Percentiles rank a stretch among this genome's conserved stretches.
phyloP scores from a whole-genome alignment of 2,888 invertebrate genomes.

The Himalopsyche japonica region DNA sequence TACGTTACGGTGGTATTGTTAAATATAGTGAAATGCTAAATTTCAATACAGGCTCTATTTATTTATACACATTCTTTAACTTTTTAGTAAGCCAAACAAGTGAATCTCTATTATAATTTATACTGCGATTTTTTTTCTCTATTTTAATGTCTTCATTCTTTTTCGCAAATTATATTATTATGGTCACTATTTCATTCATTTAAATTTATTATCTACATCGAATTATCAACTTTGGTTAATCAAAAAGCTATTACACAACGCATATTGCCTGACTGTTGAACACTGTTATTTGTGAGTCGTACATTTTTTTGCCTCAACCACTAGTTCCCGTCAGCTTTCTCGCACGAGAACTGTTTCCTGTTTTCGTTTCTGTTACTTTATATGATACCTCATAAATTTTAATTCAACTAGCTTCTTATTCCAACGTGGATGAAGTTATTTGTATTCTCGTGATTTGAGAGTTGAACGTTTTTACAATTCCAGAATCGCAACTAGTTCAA shows the following conservation, averaged over 20 bases:
- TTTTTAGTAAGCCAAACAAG: too few relatives aligned
- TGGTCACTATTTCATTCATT: too few relatives aligned
- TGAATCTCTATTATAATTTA: too few relatives aligned
- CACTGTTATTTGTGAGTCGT: conserved; percentile 16
- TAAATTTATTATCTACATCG: too few relatives aligned
- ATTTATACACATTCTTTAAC: too few relatives aligned
- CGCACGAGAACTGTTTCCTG: conserved; percentile 27
- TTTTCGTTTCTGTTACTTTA: conserved; percentile 8
- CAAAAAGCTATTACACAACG: too few relatives aligned
- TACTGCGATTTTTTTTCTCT: too few relatives aligned
- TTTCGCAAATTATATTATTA: too few relatives aligned
- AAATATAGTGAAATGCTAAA: too few relatives aligned
- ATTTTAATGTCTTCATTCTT: too few relatives aligned
- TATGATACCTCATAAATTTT: conserved; percentile 32
- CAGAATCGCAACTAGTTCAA: not conserved
- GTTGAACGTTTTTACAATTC: not conserved
- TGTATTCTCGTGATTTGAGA: not conserved
- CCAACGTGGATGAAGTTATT: not conserved
- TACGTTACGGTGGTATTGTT: not conserved
- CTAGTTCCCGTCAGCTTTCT: conserved; percentile 2
- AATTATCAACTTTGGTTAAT: too few relatives aligned
- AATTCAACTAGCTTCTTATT: conserved; percentile 24
- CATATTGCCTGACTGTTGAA: conserved; percentile 8
- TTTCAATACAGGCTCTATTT: too few relatives aligned
- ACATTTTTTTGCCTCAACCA: not conserved